Base-by-base conservation (phyloP, 2,113 vertebrate species). In the Colinus virginianus region DNA sequence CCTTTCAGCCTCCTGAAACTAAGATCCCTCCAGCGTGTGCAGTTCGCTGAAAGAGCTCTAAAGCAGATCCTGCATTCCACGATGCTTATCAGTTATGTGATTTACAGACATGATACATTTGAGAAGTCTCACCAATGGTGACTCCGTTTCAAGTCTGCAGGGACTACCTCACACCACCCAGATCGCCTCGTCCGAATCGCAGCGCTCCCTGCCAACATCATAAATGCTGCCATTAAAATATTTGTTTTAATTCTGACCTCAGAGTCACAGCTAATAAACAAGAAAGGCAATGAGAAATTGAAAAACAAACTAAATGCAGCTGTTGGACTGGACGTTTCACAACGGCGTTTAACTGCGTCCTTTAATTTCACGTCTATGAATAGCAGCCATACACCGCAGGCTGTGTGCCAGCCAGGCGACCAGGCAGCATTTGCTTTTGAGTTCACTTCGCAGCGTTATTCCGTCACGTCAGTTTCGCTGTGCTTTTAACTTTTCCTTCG, bases 261-360 rank as follows among this genome's bases (percentile, higher is more conserved):
- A 81, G 94, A 98, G 98, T 97, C 97, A 97, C 94, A 98, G 97
- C 96, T 97, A 97, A 97, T 97, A 98, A 98, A 98, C 97, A 97
- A 98, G 92, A 96, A 96, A 96, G 94, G 95, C 95, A 95, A 95
- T 34, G 77, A 94, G 94, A 96, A 96, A 97, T 87, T 96, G 93
- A 92, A 96, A 96, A 97, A 95, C 94, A 97, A 97, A 95, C 91
- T 82, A 67, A 90, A 96, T 85, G 83, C 97, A 98, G 97, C 96
- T 97, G 97, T 94, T 77, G 93, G 97, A 94, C 93, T 96, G 96
- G 92, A 90, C 85, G 63, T 89, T 96, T 97, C 96, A 97, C 96
- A 97, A 96, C 94, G 83, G 90, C 48, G 13, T 96, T 95, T 93
- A 97, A 96, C 79, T 84, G 95, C 94, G 95, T 92, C 97, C 96